Conservation (phyloP, 2,888 invertebrate genomes). For the Drosophila meridionalis region DNA sequence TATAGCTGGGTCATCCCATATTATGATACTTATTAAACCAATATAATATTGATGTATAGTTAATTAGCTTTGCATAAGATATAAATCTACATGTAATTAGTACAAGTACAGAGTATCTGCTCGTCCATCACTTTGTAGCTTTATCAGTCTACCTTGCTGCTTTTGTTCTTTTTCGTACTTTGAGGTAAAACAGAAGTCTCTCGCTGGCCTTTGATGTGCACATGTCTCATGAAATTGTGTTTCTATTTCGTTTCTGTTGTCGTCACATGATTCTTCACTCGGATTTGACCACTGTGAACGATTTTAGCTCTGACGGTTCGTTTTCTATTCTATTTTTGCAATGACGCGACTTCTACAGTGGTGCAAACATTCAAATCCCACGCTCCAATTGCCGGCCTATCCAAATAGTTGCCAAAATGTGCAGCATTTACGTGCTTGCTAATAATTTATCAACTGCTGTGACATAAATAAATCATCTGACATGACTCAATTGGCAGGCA, state of each 20-base stretch:
- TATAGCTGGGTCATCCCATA: too few species aligned
- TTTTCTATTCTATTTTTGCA: slow-evolving; percentile 45
- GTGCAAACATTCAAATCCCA: slow-evolving; percentile 55
- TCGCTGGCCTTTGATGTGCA: slow-evolving; percentile 66
- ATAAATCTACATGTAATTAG: too few species aligned
- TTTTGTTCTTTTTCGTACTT: slow-evolving; percentile 19
- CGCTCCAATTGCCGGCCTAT: slow-evolving; percentile 60
- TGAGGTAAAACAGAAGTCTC: slow-evolving; percentile 54
- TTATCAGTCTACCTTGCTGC: not conserved
- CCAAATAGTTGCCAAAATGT: slow-evolving; percentile 57
- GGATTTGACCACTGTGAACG: slow-evolving; percentile 36
- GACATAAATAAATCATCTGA: slow-evolving; percentile 59
- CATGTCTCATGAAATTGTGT: slow-evolving; percentile 53
- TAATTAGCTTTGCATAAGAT: not conserved
- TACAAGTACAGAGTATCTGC: not conserved
- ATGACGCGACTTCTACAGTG: slow-evolving; percentile 70
- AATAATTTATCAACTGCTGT: slow-evolving; percentile 64
- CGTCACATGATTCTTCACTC: slow-evolving; percentile 68
- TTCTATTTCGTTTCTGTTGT: slow-evolving; percentile 59
- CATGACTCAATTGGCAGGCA: slow-evolving; percentile 63
- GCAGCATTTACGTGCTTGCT: slow-evolving; percentile 42
- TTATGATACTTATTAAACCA: too few species aligned
- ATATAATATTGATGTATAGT: too few species aligned
- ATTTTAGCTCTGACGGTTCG: slow-evolving; percentile 27
- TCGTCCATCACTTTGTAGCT: not conserved